Evolutionary conservation across 2,797 vertebrate species (phyloP), one percentile per base, ranked within the genome.

Genomic region (Thalassophryne amazonica): DNA sequence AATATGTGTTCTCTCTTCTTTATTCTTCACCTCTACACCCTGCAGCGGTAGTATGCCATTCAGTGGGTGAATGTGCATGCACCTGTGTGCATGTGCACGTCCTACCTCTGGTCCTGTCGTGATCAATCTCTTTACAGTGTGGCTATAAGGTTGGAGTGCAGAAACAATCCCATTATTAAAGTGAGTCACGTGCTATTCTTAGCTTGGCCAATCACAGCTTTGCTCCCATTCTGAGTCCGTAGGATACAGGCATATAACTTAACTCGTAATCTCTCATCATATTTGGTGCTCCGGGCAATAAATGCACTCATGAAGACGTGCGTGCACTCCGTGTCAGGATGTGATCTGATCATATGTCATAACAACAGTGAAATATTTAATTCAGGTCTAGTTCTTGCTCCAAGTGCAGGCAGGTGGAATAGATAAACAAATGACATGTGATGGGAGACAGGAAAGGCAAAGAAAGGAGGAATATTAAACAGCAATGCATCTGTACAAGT

Each of bases 141-240:
- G 51, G 71, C 71, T 28, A 11, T 10, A 18, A 61, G 78, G 48
- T 36, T 3, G 2, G 38, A 49, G 47, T 36, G 36, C 53, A 32
- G 34, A 21, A 32, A 70, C 60, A 62, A 53, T 47, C 52, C 57
- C 24, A 10, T 50, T 46, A 41, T 78, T 54, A 78, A 68, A 62
- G 60, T 54, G 46, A 52, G 42, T 6, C 47, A 58, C 58, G 41
- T 35, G 35, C 71, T 85, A 82, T 81, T 84, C 63, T 82, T 81
- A 82, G 71, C 71, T 23, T 69, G 53, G 52, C 64, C 69, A 76
- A 73, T 78, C 75, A 64, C 60, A 74, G 50, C 45, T n/a, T n/a
- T n/a, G 8, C 57, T 68, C 49, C 63, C 70, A 62, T 87, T 83
- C 72, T 77, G 69, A 62, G 61, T 63, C 79, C 68, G 45, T 59